Conservation (phyloP, 2,113 vertebrate species). For the Vulpes ferrilata region DNA sequence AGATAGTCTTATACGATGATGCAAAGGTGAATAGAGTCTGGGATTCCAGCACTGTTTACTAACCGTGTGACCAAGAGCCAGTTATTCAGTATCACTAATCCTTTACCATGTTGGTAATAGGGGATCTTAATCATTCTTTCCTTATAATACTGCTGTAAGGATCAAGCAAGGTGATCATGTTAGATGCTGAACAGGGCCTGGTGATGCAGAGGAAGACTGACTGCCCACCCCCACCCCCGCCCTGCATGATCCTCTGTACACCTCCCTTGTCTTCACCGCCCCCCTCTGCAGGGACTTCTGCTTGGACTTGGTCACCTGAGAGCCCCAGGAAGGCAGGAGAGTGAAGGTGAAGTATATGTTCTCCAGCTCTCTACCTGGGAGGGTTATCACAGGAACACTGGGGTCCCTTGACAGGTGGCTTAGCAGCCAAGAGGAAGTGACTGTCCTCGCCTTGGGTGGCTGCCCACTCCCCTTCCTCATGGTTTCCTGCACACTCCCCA, state of each 20-base stretch:
- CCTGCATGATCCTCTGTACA: not conserved
- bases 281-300: not conserved
- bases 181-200: not conserved
- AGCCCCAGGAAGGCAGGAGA: not conserved
- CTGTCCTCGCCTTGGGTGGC: not conserved
- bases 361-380: not conserved
- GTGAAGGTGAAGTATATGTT: not conserved
- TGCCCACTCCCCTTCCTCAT: not conserved
- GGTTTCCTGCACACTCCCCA: not conserved
- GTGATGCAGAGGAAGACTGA: too few species aligned
- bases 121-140: not conserved
- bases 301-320: not conserved
- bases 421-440: not conserved
- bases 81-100: not conserved
- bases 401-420: not conserved
- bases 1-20: not conserved
- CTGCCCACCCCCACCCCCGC: not conserved
- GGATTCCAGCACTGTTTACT: not conserved
- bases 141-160: not conserved
- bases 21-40: not conserved
- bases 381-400: not conserved
- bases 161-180: not conserved
- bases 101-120: not conserved
- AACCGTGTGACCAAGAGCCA: not conserved
- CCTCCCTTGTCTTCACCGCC: not conserved